phyloP scores from a whole-genome alignment of 2,113 vertebrate genomes.

The Chaetodon auriga region DNA sequence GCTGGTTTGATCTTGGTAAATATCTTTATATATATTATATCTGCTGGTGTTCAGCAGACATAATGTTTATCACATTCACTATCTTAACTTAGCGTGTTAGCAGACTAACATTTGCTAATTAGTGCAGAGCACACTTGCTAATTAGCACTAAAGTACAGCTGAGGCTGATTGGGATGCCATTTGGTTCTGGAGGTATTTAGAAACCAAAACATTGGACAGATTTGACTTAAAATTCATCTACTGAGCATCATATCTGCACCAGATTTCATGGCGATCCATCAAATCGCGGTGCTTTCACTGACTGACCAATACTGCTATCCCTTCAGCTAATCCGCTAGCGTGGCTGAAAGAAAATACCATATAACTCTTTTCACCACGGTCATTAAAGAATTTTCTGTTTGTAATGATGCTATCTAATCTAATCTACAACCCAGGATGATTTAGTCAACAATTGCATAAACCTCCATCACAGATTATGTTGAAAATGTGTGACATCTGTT shows the following conservation, averaged over 20 bases:
- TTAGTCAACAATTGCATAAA: not conserved
- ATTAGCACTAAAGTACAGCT: not conserved
- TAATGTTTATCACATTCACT: not conserved
- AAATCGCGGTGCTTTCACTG: too few relatives aligned
- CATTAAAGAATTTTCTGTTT: not conserved
- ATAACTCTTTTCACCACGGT: not conserved
- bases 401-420: not conserved
- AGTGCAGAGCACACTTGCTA: not conserved
- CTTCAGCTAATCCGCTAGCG: not conserved
- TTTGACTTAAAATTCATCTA: not conserved
- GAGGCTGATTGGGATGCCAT: not conserved
- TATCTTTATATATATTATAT: too few relatives aligned
- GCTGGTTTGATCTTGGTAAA: not conserved
- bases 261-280: not conserved
- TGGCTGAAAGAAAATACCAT: not conserved
- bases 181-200: too few relatives aligned
- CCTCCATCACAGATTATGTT: not conserved
- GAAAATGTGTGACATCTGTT: conserved; percentile 3
- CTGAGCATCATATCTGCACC: not conserved
- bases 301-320: not conserved
- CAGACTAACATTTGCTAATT: not conserved
- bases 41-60: not conserved
- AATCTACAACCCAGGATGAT: not conserved
- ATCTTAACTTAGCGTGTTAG: not conserved
- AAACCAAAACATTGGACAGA: not conserved